Percentiles rank a stretch among this genome's conserved stretches.
Evolutionary conservation across 1,140 invertebrate species (phyloP).

Genomic region (Vollenhovia emeryi): DNA sequence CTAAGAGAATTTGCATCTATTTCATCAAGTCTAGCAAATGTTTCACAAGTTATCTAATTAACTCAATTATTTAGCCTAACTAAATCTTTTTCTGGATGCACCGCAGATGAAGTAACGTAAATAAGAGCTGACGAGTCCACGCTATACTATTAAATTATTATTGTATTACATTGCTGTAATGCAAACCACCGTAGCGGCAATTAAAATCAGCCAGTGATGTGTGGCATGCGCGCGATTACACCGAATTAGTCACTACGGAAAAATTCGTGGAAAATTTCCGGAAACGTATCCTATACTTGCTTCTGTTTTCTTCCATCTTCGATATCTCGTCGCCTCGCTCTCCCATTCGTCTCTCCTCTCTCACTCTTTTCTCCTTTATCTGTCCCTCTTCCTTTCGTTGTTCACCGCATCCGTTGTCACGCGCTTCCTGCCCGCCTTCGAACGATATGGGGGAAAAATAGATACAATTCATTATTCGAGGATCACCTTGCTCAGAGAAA

Average conservation of each 20-base stretch:
- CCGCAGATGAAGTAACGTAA: background rate
- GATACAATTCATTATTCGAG: background rate
- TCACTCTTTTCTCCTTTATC: background rate
- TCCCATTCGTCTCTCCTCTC: background rate
- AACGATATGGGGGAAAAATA: constrained; percentile 3
- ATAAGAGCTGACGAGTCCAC: background rate
- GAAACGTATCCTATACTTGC: background rate
- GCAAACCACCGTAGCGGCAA: background rate
- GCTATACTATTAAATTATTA: background rate
- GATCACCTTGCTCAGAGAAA: no score
- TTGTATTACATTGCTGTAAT: background rate
- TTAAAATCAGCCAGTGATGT: background rate
- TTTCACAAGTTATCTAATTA: no score
- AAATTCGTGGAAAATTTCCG: constrained; percentile 10
- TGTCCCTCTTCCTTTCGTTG: background rate
- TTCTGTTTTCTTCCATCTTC: constrained; percentile 31
- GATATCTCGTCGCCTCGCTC: background rate
- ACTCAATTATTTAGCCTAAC: no score
- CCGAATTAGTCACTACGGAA: constrained; percentile 13
- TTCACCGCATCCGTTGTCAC: background rate
- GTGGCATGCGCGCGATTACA: background rate
- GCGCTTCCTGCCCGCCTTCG: constrained; percentile 26
- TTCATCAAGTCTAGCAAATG: no score
- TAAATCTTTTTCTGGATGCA: no score
- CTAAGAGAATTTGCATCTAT: no score